phyloP scores from a whole-genome alignment of 2,888 invertebrate genomes.

The Athripsodes cinereus region DNA sequence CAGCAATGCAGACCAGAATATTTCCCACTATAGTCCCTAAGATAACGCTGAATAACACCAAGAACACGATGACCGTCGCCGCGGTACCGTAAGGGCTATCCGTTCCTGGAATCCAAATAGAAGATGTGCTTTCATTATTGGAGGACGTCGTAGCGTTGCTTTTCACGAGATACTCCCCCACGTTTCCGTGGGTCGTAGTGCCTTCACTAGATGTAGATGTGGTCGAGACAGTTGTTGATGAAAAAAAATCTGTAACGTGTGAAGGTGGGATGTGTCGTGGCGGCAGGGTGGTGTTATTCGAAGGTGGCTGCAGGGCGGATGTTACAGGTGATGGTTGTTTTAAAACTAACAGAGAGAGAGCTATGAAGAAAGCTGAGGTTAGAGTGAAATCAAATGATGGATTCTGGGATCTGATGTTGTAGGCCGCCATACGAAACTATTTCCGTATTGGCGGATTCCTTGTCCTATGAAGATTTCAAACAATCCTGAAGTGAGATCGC shows the following conservation, averaged over 20 bases:
- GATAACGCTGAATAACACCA: conserved; percentile 69
- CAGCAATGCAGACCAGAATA: conserved; percentile 90
- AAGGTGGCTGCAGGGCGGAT: conserved; percentile 6
- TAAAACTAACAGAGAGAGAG: conserved; percentile 16
- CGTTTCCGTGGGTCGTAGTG: conserved; percentile 33
- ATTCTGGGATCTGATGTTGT: conserved; percentile 18
- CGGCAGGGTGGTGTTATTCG: neutral
- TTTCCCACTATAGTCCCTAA: conserved; percentile 82
- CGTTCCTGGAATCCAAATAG: conserved; percentile 36
- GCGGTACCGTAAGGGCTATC: conserved; percentile 44
- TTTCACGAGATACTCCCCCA: conserved; percentile 36
- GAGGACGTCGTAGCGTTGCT: conserved; percentile 38
- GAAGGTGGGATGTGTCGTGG: neutral
- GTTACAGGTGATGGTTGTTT: conserved; percentile 10
- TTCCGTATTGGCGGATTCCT: conserved; percentile 21
- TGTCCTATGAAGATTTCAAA: too few relatives aligned
- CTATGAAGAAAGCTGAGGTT: conserved; percentile 19
- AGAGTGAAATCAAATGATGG: conserved; percentile 22
- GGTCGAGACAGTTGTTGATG: conserved; percentile 34
- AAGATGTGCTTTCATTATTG: conserved; percentile 36
- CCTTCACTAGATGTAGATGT: conserved; percentile 29
- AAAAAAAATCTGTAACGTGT: neutral
- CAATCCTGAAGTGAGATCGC: too few relatives aligned
- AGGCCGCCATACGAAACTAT: conserved; percentile 25
- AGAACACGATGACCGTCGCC: conserved; percentile 60